These are phyloP conservation scores for Drosophila erecta DNA, from an alignment of 1,140 invertebrate species.

Conservation along the genomic window DNA sequence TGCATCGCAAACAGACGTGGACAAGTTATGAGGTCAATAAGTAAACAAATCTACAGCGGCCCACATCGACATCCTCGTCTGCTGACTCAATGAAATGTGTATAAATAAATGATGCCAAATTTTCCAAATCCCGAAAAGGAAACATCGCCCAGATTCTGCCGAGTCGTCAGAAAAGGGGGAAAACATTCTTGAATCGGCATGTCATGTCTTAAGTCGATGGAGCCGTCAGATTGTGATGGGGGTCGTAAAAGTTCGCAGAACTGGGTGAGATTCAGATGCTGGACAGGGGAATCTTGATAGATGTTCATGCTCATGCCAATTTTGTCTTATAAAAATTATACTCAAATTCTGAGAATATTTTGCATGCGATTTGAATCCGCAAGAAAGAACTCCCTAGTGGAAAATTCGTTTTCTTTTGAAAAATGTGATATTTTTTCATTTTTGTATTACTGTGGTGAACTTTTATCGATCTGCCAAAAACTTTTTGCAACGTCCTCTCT, in stretches of 20 bases:
- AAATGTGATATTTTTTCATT: too few relatives aligned
- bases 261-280: slow-evolving; percentile 10
- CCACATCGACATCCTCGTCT: slow-evolving; percentile 36
- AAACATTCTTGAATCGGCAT: slow-evolving; percentile 42
- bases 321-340: too few relatives aligned
- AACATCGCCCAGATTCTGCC: slow-evolving; percentile 24
- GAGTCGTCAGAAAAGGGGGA: slow-evolving; percentile 5
- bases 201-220: slow-evolving; percentile 43
- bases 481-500: too few relatives aligned
- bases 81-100: slow-evolving; percentile 58
- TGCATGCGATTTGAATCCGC: too few relatives aligned
- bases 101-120: slow-evolving; percentile 64
- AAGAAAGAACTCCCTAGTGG: neutral
- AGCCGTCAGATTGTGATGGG: slow-evolving; percentile 35
- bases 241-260: slow-evolving; percentile 46
- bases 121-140: slow-evolving; percentile 16
- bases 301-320: slow-evolving; percentile 7
- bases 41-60: slow-evolving; percentile 66
- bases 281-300: neutral
- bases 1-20: slow-evolving; percentile 12
- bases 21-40: slow-evolving; percentile 70
- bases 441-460: too few relatives aligned
- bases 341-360: too few relatives aligned
- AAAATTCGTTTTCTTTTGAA: too few relatives aligned
- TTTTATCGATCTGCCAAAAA: too few relatives aligned